A percentile compares a stretch with the other conserved stretches of the same genome.
Conservation (phyloP, 2,113 vertebrate genomes). For the Callopanchax toddi region DNA sequence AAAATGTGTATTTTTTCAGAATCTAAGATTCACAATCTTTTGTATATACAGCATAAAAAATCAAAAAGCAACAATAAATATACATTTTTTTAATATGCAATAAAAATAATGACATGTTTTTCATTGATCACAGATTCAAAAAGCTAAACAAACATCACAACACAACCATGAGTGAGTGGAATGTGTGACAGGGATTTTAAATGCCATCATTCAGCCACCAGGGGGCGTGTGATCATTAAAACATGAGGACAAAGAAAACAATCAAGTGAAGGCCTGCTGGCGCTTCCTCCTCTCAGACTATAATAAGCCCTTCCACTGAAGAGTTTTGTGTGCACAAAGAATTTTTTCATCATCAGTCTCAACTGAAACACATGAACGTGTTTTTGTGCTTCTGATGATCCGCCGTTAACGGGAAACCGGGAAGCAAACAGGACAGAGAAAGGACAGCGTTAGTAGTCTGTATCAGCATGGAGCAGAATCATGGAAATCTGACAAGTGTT, state of each 20-base stretch:
- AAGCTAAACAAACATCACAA: background rate
- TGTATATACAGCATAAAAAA: too few species aligned
- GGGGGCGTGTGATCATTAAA: conserved; percentile 65
- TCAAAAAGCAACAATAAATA: too few species aligned
- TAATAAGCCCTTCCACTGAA: conserved; percentile 29
- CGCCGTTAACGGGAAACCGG: conserved; percentile 11
- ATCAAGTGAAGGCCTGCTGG: conserved; percentile 41
- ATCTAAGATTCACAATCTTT: too few species aligned
- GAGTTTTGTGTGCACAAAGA: conserved; percentile 33
- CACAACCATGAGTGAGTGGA: background rate
- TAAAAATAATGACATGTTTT: too few species aligned
- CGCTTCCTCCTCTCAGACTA: conserved; percentile 43
- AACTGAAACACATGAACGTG: background rate
- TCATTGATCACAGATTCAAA: too few species aligned
- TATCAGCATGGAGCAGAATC: conserved; percentile 1
- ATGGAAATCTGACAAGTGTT: conserved; percentile 32
- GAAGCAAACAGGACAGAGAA: background rate
- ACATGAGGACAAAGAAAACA: conserved; percentile 34
- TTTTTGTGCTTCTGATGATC: conserved; percentile 2
- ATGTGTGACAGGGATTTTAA: conserved; percentile 1
- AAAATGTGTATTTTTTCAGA: too few species aligned
- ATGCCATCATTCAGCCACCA: conserved; percentile 48
- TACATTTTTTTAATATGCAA: too few species aligned
- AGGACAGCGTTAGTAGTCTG: too few species aligned
- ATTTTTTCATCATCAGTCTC: conserved; percentile 23